phyloP scores from a whole-genome alignment of 2,888 invertebrate genomes.

The Scaptomyza caliginosa region DNA sequence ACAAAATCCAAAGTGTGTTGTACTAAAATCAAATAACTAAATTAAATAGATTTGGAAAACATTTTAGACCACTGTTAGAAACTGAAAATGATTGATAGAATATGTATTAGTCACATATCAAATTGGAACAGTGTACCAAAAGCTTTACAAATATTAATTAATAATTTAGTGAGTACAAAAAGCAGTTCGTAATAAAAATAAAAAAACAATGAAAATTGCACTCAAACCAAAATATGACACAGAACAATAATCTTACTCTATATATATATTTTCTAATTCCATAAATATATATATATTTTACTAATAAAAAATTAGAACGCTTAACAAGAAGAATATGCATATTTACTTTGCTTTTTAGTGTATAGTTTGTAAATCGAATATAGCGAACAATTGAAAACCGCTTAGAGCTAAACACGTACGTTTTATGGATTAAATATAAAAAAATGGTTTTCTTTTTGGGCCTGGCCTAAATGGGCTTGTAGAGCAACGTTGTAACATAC shows the following conservation, averaged over 20 bases:
- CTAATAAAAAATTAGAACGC: constrained; percentile 74
- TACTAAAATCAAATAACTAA: constrained; percentile 11
- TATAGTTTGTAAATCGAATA: constrained; percentile 10
- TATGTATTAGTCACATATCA: constrained; percentile 69
- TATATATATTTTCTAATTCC: constrained; percentile 57
- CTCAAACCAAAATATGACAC: constrained; percentile 49
- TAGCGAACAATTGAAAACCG: constrained; percentile 46
- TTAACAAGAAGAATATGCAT: constrained; percentile 44
- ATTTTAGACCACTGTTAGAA: constrained; percentile 35
- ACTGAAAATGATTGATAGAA: constrained; percentile 46
- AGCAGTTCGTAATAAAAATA: constrained; percentile 26
- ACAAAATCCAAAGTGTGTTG: constrained; percentile 58
- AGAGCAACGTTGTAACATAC: constrained; percentile 99
- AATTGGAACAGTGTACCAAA: constrained; percentile 49
- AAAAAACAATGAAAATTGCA: too few relatives aligned
- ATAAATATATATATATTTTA: constrained; percentile 60
- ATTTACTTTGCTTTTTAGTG: constrained; percentile 1
- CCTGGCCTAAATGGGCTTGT: constrained; percentile 94
- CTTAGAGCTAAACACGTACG: constrained; percentile 47
- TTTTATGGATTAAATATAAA: constrained; percentile 28
- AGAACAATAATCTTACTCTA: constrained; percentile 68
- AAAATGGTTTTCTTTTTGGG: constrained; percentile 10
- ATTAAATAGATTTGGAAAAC: constrained; percentile 19
- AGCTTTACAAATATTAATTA: constrained; percentile 41
- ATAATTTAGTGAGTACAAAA: constrained; percentile 31